Base-by-base conservation (phyloP, 2,888 invertebrate species). In the Tetanocera ferruginea region DNA sequence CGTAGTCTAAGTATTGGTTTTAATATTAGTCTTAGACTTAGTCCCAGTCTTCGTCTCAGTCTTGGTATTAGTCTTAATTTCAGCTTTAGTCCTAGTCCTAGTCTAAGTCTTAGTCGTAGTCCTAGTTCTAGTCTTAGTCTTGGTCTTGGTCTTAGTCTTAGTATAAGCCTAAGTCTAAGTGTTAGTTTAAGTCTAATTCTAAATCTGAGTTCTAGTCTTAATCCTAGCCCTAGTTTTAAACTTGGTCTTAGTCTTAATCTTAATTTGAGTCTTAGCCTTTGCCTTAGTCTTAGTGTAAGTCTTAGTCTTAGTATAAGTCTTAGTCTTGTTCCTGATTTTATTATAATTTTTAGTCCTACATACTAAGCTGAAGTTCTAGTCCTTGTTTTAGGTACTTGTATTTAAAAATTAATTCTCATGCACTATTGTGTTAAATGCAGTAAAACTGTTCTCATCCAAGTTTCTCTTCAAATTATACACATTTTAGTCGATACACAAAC, bases 61-160 rank as follows among this genome's bases (percentile, higher is more conserved):
- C 55, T 55, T 55, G n/a, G 55, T 55, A 9, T 55, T 55, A 55
- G 55, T 55, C 55, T 55, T 55, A 55, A n/a, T 55, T n/a, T 55
- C n/a, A 55, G 55, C n/a, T n/a, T 55, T 55, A 55, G 55, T 55
- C 55, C n/a, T 55, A 55, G 55, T 55, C 55, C n/a, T 55, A 55
- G 55, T 55, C 55, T 55, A 14, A 55, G 55, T 55, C 55, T 55
- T 55, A 55, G 55, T 55, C 55, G 8, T 55, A 55, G 55, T 55
- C 55, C n/a, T n/a, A n/a, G n/a, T n/a, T n/a, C n/a, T n/a, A n/a
- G n/a, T n/a, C n/a, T n/a, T n/a, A n/a, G n/a, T n/a, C n/a, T n/a
- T n/a, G n/a, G n/a, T n/a, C n/a, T n/a, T n/a, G n/a, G n/a, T n/a
- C n/a, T n/a, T n/a, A 55, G 55, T 55, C 55, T 55, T 55, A 55